Conservation (phyloP, 1,140 invertebrate species). For the Drosophila virilis region DNA sequence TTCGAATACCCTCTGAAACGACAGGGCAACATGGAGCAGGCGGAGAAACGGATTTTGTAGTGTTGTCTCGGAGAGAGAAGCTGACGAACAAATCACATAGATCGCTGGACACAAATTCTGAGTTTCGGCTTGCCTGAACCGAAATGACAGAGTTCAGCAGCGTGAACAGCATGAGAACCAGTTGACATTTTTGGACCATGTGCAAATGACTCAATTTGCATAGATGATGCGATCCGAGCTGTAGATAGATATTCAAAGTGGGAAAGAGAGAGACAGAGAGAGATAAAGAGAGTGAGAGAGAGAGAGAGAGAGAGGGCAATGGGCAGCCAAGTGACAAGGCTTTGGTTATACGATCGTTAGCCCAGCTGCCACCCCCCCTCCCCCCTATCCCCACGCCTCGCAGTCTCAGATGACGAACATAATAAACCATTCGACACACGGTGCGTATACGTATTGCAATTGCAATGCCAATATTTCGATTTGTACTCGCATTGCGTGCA, state of each 20-base stretch:
- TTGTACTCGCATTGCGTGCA: conserved; percentile 49
- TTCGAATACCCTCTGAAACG: not conserved
- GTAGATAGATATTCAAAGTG: not conserved
- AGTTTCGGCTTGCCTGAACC: conserved; percentile 56
- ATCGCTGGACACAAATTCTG: conserved; percentile 42
- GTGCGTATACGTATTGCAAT: conserved; percentile 56
- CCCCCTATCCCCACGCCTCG: not conserved
- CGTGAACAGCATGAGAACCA: not conserved
- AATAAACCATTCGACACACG: conserved; percentile 19
- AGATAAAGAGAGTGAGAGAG: not conserved
- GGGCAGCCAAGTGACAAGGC: conserved; percentile 59
- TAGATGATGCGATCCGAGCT: not conserved
- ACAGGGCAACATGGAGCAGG: conserved; percentile 1
- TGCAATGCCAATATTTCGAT: conserved; percentile 43
- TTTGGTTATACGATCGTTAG: conserved; percentile 47
- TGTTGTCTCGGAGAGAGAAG: not conserved
- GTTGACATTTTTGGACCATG: conserved; percentile 6
- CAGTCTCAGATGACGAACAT: conserved; percentile 44
- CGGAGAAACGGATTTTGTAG: conserved; percentile 13
- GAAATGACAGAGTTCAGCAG: conserved; percentile 69
- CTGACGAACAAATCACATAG: not conserved
- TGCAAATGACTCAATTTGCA: conserved; percentile 31
- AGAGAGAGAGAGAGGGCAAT: conserved; percentile 2
- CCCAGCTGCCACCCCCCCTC: conserved; percentile 1
- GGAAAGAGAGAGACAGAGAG: not conserved